Evolutionary conservation across 2,113 vertebrate genomes (phyloP).

Genomic region (Tylochromis polylepis): DNA sequence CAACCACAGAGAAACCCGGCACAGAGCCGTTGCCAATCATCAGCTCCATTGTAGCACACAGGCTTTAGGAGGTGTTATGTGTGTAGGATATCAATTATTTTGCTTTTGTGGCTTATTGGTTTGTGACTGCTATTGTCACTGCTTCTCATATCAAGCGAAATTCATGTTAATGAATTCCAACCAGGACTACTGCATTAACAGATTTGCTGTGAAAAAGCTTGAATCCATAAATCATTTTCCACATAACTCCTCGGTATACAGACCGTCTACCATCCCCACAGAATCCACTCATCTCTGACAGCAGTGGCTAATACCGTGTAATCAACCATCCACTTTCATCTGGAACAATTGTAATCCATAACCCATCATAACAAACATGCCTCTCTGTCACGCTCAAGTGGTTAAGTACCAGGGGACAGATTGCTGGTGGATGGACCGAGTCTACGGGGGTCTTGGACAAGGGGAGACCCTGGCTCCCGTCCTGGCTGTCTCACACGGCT

Average conservation of each 20-base stretch:
- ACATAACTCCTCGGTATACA: slow-evolving; percentile 14
- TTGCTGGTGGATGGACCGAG: slow-evolving; percentile 26
- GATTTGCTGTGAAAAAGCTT: slow-evolving; percentile 47
- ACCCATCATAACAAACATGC: slow-evolving; percentile 15
- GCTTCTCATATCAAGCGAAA: slow-evolving; percentile 13
- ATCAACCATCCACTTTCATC: slow-evolving; percentile 37
- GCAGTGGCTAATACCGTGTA: slow-evolving; percentile 25
- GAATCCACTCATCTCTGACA: slow-evolving; percentile 32
- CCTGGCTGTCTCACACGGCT: slow-evolving; percentile 23
- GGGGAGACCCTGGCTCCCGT: slow-evolving; percentile 3
- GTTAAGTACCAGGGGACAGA: slow-evolving; percentile 48
- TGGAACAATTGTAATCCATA: slow-evolving; percentile 29
- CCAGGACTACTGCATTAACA: slow-evolving; percentile 25
- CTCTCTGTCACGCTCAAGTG: not conserved
- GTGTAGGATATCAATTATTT: slow-evolving; percentile 53
- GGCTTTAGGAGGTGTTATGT: slow-evolving; percentile 39
- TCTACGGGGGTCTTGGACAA: slow-evolving; percentile 24
- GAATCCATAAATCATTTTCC: slow-evolving; percentile 22
- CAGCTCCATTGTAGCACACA: slow-evolving; percentile 39
- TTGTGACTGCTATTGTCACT: slow-evolving; percentile 28
- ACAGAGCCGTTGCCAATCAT: slow-evolving; percentile 56
- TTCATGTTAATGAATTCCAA: slow-evolving; percentile 43
- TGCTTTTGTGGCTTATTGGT: slow-evolving; percentile 31
- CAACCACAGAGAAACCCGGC: slow-evolving; percentile 25
- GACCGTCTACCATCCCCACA: not conserved